Evolutionary conservation across 2,888 invertebrate genomes (phyloP).

Genomic region (Scelioninae gen. 2): DNA sequence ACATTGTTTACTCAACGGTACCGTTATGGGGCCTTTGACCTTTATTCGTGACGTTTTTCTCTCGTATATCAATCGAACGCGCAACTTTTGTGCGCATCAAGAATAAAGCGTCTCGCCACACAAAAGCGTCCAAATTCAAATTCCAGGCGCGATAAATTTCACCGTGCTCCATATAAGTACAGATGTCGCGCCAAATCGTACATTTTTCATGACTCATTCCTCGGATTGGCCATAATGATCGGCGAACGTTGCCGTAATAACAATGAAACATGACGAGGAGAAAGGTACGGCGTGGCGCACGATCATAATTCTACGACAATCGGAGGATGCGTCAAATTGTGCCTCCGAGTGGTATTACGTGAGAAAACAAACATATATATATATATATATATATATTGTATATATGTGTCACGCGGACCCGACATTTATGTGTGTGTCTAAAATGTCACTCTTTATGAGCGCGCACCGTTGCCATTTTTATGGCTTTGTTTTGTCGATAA

Average conservation of each 20-base stretch:
- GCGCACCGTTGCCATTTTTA: no score
- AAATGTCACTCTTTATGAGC: constrained; percentile 15
- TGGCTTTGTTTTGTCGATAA: no score
- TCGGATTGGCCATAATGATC: constrained; percentile 48
- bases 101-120: constrained; percentile 28
- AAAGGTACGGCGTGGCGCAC: constrained; percentile 44
- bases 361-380: constrained; percentile 31
- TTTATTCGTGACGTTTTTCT: constrained; percentile 46
- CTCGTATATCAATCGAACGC: constrained; percentile 54
- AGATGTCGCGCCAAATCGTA: constrained; percentile 55
- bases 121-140: constrained; percentile 53
- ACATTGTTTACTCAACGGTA: constrained; percentile 46
- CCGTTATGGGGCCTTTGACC: constrained; percentile 48
- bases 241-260: constrained; percentile 44
- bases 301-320: constrained; percentile 48
- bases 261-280: constrained; percentile 57
- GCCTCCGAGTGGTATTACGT: constrained; percentile 29
- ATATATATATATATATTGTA: no score
- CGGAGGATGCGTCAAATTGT: constrained; percentile 52
- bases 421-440: constrained; percentile 8
- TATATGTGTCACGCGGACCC: constrained; percentile 20
- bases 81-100: constrained; percentile 44
- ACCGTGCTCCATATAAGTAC: constrained; percentile 57
- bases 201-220: constrained; percentile 55
- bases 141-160: constrained; percentile 50